Percentiles rank a stretch among this genome's conserved stretches.
Conservation (phyloP, 2,113 vertebrate genomes). For the Syngnathus typhle region DNA sequence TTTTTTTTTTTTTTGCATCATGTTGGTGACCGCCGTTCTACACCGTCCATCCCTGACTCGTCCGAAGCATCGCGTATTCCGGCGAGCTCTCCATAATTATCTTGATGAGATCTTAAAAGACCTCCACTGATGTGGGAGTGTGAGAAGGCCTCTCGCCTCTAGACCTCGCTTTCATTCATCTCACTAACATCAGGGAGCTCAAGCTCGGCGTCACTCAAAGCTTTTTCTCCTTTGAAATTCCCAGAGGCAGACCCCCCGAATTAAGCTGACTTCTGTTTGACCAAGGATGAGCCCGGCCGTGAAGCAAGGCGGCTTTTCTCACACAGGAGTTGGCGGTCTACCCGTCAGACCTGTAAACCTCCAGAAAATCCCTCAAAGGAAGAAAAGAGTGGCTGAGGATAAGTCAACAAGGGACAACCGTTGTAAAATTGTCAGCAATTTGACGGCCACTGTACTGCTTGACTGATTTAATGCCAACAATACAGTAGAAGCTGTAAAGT, state of each 20-base stretch:
- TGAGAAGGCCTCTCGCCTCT: slow-evolving; percentile 60
- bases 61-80: slow-evolving; percentile 4
- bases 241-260: slow-evolving; percentile 68
- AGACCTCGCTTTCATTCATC: slow-evolving; percentile 65
- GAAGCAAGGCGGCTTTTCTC: slow-evolving; percentile 59
- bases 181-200: slow-evolving; percentile 66
- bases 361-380: slow-evolving; percentile 49
- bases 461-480: background rate
- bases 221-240: slow-evolving; percentile 63
- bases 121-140: slow-evolving; percentile 84
- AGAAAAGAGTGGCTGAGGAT: slow-evolving; percentile 3
- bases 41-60: too few relatives aligned
- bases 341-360: slow-evolving; percentile 69
- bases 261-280: slow-evolving; percentile 72
- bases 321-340: slow-evolving; percentile 61
- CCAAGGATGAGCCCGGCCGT: slow-evolving; percentile 64
- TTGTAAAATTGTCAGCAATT: background rate
- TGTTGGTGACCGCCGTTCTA: too few relatives aligned
- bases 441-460: background rate
- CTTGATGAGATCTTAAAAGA: slow-evolving; percentile 75
- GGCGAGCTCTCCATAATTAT: slow-evolving; percentile 45
- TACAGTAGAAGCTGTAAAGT: background rate
- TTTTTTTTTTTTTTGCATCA: too few relatives aligned
- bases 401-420: slow-evolving; percentile 5
- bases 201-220: slow-evolving; percentile 61